Evolutionary conservation across 1,140 invertebrate species (phyloP), one percentile per base, ranked within the genome.

Genomic region (Drosophila bifasciata): DNA sequence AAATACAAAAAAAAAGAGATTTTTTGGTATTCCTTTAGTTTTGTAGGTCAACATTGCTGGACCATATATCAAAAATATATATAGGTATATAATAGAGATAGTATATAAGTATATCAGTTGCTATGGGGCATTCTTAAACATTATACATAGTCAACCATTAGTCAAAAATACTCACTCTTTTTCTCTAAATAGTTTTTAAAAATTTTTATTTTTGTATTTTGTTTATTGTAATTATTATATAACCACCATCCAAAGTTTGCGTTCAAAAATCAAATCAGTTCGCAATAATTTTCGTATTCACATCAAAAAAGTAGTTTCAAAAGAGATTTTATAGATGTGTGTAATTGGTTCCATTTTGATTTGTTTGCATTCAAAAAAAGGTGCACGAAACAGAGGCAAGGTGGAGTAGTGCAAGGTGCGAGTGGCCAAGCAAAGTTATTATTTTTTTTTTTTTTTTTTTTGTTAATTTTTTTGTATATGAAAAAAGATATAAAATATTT

Each of bases 91-190:
- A 46, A 23, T 67, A 64, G 16, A 67, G 32, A 32, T 25, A 40
- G 11, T 41, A 53, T 73, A 63, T 63, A 36, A 49, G 44, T 59
- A 66, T 71, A 72, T 63, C 50, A 53, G 66, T 88, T 64, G 74
- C 77, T 86, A 86, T 70, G 51, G 45, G 70, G 76, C 81, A 86
- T 86, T 86, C 81, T 88, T 86, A 88, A 78, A 88, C 83, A 72
- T 86, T 88, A 79, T 78, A 84, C 46, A 70, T 79, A 76, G 61
- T 75, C 72, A 85, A 88, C 83, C 74, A 86, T 69, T 79, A n/a
- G n/a, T n/a, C n/a, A 72, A 74, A 89, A 89, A 89, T 90, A 90
- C 88, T 90, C 88, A 90, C 88, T 90, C 88, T 90, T 89, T 89
- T 80, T 89, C 78, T 89, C 84, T 89, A 89, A 89, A 89, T 88